phyloP scores from a whole-genome alignment of 1,140 invertebrate species.

The Ephestia elutella region DNA sequence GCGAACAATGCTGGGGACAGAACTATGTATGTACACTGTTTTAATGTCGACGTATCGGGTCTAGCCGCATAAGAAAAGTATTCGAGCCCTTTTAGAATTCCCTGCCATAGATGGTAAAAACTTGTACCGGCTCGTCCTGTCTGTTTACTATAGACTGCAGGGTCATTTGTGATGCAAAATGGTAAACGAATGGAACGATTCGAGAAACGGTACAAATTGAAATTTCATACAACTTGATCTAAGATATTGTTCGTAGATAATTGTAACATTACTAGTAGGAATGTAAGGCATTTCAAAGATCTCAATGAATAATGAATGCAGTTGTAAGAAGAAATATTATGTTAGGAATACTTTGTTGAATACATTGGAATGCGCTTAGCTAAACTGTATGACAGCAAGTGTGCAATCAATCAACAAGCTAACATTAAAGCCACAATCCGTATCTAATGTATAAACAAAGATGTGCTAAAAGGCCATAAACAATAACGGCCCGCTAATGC shows the following conservation, averaged over 20 bases:
- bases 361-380: neutral
- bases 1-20: constrained; percentile 47
- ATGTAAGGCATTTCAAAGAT: neutral
- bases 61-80: constrained; percentile 4
- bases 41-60: constrained; percentile 2
- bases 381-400: constrained; percentile 6
- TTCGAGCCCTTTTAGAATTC: constrained; percentile 4
- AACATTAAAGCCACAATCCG: constrained; percentile 12
- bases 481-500: constrained; percentile 55
- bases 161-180: constrained; percentile 3
- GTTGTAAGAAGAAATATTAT: no score
- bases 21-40: constrained; percentile 28
- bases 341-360: neutral
- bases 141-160: neutral
- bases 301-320: no score
- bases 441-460: constrained; percentile 51
- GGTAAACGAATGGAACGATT: neutral
- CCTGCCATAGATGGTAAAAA: constrained; percentile 13
- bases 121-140: constrained; percentile 4
- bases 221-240: neutral
- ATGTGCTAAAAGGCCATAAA: constrained; percentile 48
- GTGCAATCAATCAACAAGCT: constrained; percentile 12
- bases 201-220: constrained; percentile 3
- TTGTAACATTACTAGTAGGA: neutral
- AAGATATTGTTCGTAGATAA: neutral